phyloP scores from a whole-genome alignment of 2,797 vertebrate genomes.

The Leptodactylus fallax region DNA sequence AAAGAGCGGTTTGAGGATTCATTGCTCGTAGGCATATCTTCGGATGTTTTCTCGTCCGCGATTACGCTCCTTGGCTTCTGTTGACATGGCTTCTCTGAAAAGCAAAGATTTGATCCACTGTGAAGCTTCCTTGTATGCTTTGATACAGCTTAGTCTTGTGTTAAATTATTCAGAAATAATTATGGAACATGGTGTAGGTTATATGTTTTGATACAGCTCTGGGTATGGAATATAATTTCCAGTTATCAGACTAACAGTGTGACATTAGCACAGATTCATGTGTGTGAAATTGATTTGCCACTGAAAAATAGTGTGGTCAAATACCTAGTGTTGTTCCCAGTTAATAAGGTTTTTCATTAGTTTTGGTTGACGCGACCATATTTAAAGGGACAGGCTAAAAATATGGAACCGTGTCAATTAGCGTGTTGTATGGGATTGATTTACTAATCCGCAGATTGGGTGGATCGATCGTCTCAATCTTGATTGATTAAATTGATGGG shows the following conservation, averaged over 20 bases:
- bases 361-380: slow-evolving; percentile 34
- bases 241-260: slow-evolving; percentile 61
- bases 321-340: slow-evolving; percentile 54
- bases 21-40: slow-evolving; percentile 32
- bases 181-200: slow-evolving; percentile 59
- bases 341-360: slow-evolving; percentile 64
- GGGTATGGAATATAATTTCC: slow-evolving; percentile 63
- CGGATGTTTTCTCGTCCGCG: slow-evolving; percentile 25
- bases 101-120: slow-evolving; percentile 53
- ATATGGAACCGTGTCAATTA: background rate
- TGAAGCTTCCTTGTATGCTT: slow-evolving; percentile 44
- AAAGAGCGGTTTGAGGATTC: slow-evolving; percentile 4
- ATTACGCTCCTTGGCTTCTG: slow-evolving; percentile 36
- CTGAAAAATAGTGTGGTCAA: slow-evolving; percentile 60
- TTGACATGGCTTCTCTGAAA: slow-evolving; percentile 51
- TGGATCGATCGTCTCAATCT: background rate
- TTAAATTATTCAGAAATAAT: slow-evolving; percentile 65
- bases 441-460: background rate
- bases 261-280: slow-evolving; percentile 62
- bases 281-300: slow-evolving; percentile 64
- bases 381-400: slow-evolving; percentile 53
- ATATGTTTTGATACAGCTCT: slow-evolving; percentile 61
- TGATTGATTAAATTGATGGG: background rate
- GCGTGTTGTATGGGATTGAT: background rate
- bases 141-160: slow-evolving; percentile 62